Evolutionary conservation across 2,888 invertebrate species (phyloP).

Genomic region (Fabriciana adippe): DNA sequence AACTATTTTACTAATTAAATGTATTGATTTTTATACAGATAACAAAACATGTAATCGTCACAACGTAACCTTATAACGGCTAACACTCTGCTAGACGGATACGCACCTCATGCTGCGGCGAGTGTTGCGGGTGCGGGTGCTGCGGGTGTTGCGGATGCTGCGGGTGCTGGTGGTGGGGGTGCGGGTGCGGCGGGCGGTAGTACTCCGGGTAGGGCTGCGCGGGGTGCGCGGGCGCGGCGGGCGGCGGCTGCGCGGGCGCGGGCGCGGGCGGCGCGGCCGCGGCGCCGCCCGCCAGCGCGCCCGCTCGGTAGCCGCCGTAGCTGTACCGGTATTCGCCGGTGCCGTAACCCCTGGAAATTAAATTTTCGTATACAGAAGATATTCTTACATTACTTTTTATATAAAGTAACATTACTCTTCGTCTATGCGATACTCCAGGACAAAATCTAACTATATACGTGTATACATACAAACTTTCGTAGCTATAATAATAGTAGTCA

Average conservation of each 20-base stretch:
- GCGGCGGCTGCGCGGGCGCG: slow-evolving; percentile 62
- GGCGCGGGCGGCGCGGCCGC: slow-evolving; percentile 59
- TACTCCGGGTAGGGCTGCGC: slow-evolving; percentile 70
- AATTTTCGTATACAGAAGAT: too few relatives aligned
- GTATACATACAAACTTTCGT: too few relatives aligned
- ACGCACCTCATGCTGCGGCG: slow-evolving; percentile 60
- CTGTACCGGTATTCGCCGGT: slow-evolving; percentile 56
- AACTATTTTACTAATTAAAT: too few relatives aligned
- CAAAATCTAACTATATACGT: too few relatives aligned
- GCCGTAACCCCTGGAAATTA: slow-evolving; percentile 58
- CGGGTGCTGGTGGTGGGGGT: slow-evolving; percentile 52
- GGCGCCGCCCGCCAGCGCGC: slow-evolving; percentile 57
- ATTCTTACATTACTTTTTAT: too few relatives aligned
- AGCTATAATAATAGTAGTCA: too few relatives aligned
- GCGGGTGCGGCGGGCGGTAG: slow-evolving; percentile 68
- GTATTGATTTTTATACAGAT: too few relatives aligned
- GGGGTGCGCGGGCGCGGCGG: slow-evolving; percentile 59
- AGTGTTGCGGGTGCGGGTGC: slow-evolving; percentile 48
- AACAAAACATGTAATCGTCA: too few relatives aligned
- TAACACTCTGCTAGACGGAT: slow-evolving; percentile 20
- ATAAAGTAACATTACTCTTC: too few relatives aligned
- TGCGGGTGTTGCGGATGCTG: slow-evolving; percentile 51
- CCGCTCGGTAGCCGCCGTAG: slow-evolving; percentile 68
- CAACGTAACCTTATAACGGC: too few relatives aligned
- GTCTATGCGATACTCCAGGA: too few relatives aligned